Conservation (phyloP, 2,113 vertebrate species). For the Agelaius tricolor region DNA sequence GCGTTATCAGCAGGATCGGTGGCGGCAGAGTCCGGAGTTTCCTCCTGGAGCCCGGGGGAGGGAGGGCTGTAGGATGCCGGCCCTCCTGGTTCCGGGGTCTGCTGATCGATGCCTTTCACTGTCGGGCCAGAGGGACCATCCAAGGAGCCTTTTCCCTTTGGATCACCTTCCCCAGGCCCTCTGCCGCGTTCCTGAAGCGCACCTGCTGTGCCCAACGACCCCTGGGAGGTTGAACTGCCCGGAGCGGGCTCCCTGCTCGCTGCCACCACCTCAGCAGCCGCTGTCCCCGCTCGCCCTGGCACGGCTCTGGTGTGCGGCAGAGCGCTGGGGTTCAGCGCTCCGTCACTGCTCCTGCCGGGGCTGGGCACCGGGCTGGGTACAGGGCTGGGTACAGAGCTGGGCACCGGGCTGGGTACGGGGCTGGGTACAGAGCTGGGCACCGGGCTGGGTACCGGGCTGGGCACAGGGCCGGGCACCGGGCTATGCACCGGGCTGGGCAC, state of each 20-base stretch:
- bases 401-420: neutral
- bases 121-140: neutral
- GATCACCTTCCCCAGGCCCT: neutral
- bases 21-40: neutral
- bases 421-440: neutral
- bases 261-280: neutral
- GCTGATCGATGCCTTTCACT: neutral
- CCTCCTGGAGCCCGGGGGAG: accelerated
- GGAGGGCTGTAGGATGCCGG: neutral
- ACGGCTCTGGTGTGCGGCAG: accelerated
- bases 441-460: neutral
- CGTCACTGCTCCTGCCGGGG: neutral
- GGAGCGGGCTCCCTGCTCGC: neutral
- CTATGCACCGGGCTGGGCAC: neutral
- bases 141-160: neutral
- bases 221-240: neutral
- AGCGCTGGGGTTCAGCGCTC: accelerated
- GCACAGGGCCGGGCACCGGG: too few relatives aligned
- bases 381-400: accelerated
- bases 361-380: neutral
- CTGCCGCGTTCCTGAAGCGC: accelerated
- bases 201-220: accelerated
- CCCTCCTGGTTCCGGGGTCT: neutral
- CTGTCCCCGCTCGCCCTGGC: neutral
- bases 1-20: neutral